Conservation (phyloP, 92 coral and sea anemone genomes). For the Paramuricea clavata region DNA sequence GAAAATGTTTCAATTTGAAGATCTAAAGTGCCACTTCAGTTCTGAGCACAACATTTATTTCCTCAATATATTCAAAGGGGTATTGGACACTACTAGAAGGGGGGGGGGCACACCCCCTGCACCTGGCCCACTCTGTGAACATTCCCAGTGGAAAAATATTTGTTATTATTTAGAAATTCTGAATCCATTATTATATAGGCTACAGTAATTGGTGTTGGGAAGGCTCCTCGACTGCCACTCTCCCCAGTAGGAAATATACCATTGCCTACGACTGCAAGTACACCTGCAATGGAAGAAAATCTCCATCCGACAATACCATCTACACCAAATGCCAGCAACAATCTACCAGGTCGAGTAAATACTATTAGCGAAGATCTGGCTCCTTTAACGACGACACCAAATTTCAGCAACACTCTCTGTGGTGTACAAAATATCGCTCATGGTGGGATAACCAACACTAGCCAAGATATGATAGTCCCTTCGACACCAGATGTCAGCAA, state of each 20-base stretch:
- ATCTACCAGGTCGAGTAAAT: background rate
- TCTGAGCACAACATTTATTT: too few species aligned
- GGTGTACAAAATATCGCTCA: background rate
- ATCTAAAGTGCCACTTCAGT: too few species aligned
- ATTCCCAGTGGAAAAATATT: too few species aligned
- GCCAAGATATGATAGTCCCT: constrained; percentile 4
- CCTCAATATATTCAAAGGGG: too few species aligned
- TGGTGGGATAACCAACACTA: background rate
- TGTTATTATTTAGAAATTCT: background rate
- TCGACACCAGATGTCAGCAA: background rate
- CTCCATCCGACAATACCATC: background rate
- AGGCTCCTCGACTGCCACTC: constrained; percentile 30
- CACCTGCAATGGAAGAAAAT: background rate
- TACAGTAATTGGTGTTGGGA: constrained; percentile 19
- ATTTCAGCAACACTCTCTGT: background rate
- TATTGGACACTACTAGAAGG: too few species aligned
- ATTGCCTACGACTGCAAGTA: constrained; percentile 9
- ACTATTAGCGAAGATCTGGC: constrained; percentile 4
- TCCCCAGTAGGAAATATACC: constrained; percentile 16
- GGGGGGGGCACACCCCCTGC: too few species aligned
- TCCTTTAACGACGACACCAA: background rate
- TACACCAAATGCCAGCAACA: constrained; percentile 2
- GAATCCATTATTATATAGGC: constrained; percentile 14
- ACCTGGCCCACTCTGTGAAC: too few species aligned
- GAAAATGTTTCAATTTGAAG: too few species aligned